These are phyloP conservation scores for Perdita meconis DNA, from an alignment of 2,888 invertebrate species.

Conservation along the genomic window DNA sequence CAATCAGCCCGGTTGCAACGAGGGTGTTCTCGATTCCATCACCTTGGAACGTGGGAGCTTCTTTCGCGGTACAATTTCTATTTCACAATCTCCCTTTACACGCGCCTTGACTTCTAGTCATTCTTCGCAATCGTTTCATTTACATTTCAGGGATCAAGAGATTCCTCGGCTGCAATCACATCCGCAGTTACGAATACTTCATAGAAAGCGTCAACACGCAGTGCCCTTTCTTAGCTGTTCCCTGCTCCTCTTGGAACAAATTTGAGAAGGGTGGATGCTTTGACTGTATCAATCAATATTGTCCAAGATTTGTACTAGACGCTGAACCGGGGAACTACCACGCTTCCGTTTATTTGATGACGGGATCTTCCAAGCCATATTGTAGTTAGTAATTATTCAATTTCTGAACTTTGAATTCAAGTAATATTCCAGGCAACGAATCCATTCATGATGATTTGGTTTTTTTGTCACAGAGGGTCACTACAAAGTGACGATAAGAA, in stretches of 20 bases:
- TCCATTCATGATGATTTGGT: neutral
- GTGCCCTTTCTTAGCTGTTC: constrained; percentile 92
- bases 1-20: constrained; percentile 89
- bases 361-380: constrained; percentile 89
- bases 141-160: constrained; percentile 86
- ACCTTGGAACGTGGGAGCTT: constrained; percentile 88
- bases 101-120: too few species aligned
- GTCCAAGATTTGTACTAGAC: constrained; percentile 90
- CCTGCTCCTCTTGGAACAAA: constrained; percentile 92
- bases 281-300: constrained; percentile 88
- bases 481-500: constrained; percentile 90
- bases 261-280: constrained; percentile 90
- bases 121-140: too few species aligned
- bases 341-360: constrained; percentile 89
- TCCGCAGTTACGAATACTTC: constrained; percentile 93
- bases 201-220: constrained; percentile 92
- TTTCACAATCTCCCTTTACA: neutral
- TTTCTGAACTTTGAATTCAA: too few species aligned
- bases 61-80: constrained; percentile 85
- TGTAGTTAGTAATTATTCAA: constrained; percentile 88
- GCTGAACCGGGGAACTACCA: constrained; percentile 82
- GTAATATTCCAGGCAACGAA: neutral
- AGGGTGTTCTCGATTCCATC: constrained; percentile 88
- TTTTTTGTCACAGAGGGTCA: constrained; percentile 87
- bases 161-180: constrained; percentile 94